Conservation (phyloP, 2,113 vertebrate species). For the Leptocoma aspasia region DNA sequence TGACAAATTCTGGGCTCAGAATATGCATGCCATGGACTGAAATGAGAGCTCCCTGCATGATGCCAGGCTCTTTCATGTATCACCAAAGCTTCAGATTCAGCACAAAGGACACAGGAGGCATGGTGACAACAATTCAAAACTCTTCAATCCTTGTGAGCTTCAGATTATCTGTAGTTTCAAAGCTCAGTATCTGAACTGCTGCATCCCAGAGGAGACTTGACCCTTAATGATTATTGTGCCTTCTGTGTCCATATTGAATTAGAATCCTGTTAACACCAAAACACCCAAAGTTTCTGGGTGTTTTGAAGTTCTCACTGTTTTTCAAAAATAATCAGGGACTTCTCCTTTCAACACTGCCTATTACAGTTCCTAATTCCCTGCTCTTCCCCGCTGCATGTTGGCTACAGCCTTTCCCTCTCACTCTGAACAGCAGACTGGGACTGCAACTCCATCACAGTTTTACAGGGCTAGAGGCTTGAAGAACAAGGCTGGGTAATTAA, state of each 20-base stretch:
- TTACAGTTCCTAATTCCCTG: background rate
- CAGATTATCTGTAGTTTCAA: conserved; percentile 5
- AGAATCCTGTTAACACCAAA: background rate
- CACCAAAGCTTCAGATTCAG: background rate
- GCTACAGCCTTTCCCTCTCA: background rate
- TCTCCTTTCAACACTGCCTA: background rate
- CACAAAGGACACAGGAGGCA: background rate
- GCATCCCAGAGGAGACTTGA: background rate
- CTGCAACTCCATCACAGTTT: background rate
- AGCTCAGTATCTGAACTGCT: background rate
- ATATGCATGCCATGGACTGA: rapidly evolving
- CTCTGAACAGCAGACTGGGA: background rate
- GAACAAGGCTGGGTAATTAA: background rate
- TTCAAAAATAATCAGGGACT: background rate
- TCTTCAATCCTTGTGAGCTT: background rate
- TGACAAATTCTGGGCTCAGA: background rate
- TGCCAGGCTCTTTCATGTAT: background rate
- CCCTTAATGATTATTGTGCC: background rate
- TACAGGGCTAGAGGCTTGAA: background rate
- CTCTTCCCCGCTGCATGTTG: background rate
- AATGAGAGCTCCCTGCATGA: background rate
- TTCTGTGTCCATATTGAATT: background rate
- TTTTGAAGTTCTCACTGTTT: background rate
- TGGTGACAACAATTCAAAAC: background rate
- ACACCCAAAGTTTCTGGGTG: background rate